phyloP scores from a whole-genome alignment of 2,888 invertebrate species.

The Hecatera dysodea region DNA sequence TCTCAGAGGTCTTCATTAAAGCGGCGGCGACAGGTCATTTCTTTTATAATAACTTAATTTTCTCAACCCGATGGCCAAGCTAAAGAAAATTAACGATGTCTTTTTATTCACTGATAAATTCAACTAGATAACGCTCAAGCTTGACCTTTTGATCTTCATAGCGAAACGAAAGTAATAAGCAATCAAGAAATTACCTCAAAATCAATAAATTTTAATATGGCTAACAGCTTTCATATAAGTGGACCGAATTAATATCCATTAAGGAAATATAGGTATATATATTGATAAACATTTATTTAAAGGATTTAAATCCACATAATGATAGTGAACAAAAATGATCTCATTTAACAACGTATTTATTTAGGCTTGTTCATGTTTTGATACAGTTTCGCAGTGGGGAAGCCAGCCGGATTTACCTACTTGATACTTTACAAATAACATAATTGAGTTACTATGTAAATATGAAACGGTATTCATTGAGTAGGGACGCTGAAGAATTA shows the following conservation, averaged over 20 bases:
- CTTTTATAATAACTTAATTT: slow-evolving; percentile 36
- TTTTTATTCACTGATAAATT: background rate
- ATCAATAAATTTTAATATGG: slow-evolving; percentile 1
- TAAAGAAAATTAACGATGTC: background rate
- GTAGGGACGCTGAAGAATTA: background rate
- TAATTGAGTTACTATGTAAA: slow-evolving; percentile 40
- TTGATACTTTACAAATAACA: slow-evolving; percentile 39
- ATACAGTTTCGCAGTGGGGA: slow-evolving; percentile 25
- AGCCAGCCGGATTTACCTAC: slow-evolving; percentile 12
- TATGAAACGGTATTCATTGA: slow-evolving; percentile 10
- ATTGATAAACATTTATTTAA: slow-evolving; percentile 9
- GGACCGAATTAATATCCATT: slow-evolving; percentile 16
- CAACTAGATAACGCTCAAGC: background rate
- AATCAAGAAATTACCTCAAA: background rate
- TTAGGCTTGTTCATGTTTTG: slow-evolving; percentile 34
- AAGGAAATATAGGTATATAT: background rate
- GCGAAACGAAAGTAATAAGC: background rate
- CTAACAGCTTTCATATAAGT: slow-evolving; percentile 6
- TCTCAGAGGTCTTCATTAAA: slow-evolving; percentile 21
- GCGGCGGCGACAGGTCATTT: slow-evolving; percentile 27
- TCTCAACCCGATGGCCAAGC: slow-evolving; percentile 11
- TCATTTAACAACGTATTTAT: slow-evolving; percentile 29
- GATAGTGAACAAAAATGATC: slow-evolving; percentile 6
- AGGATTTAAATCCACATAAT: slow-evolving; percentile 7
- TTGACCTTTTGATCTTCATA: slow-evolving; percentile 2